Conservation (phyloP, 2,113 vertebrate genomes). For the Prietella phreatophila region DNA sequence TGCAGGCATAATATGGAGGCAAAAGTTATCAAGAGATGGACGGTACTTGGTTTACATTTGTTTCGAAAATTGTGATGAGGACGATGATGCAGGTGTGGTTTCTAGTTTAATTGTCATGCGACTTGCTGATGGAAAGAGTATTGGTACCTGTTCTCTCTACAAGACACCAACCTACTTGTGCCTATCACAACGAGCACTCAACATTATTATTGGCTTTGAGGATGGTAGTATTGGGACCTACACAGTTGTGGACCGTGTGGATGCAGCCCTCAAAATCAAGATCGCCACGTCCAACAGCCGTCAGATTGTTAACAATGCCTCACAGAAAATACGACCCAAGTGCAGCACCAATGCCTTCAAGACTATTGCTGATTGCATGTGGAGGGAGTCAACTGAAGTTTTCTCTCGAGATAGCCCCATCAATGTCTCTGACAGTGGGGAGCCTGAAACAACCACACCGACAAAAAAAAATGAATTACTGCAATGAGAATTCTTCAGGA, state of each 20-base stretch:
- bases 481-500: conserved; percentile 74
- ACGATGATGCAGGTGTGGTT: conserved; percentile 85
- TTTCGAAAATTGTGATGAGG: conserved; percentile 86
- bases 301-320: conserved; percentile 90
- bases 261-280: conserved; percentile 96
- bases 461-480: conserved; percentile 90
- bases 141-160: conserved; percentile 96
- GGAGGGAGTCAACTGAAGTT: conserved; percentile 96
- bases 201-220: conserved; percentile 96
- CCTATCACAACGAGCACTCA: conserved; percentile 91
- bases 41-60: conserved; percentile 98
- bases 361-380: conserved; percentile 88
- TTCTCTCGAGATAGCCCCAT: conserved; percentile 97
- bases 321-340: conserved; percentile 88
- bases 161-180: conserved; percentile 93
- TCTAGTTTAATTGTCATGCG: conserved; percentile 97
- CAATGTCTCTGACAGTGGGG: conserved; percentile 87
- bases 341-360: conserved; percentile 89
- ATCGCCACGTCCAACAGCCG: conserved; percentile 98
- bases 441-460: conserved; percentile 86
- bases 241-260: conserved; percentile 95
- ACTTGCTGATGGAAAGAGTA: conserved; percentile 94
- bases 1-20: conserved; percentile 89
- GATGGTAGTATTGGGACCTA: conserved; percentile 97
- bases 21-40: conserved; percentile 90